Evolutionary conservation across 2,797 vertebrate species (phyloP).

Genomic region (Premnoplex brunnescens): DNA sequence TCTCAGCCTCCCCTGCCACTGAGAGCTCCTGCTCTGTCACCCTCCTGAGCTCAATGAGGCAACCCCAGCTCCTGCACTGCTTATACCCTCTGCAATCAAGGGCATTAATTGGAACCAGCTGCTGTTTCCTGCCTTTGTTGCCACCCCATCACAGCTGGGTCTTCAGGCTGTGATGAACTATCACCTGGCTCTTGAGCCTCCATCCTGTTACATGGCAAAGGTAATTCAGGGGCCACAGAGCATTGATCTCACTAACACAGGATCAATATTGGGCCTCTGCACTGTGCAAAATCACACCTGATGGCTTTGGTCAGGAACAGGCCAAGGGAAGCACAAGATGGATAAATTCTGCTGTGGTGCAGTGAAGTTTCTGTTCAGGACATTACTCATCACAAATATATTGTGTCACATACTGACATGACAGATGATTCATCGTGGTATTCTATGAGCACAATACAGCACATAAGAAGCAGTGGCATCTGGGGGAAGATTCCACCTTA

Average conservation of each 20-base stretch:
- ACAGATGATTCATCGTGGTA: neutral
- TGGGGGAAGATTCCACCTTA: neutral
- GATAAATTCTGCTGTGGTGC: neutral
- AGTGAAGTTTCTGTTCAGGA: neutral
- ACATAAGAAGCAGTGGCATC: neutral
- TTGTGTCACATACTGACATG: neutral
- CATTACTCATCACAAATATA: neutral
- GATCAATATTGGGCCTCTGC: neutral
- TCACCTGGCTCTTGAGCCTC: neutral
- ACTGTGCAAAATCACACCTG: neutral
- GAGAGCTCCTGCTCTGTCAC: fast-evolving
- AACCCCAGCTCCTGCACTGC: neutral
- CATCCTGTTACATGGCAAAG: neutral
- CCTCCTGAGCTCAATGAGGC: fast-evolving
- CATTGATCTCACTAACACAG: neutral
- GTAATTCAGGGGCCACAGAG: neutral
- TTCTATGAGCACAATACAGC: neutral
- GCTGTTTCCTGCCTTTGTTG: neutral
- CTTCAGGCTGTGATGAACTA: neutral
- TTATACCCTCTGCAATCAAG: neutral
- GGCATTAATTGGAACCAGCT: neutral
- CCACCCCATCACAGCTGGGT: neutral
- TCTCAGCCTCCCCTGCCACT: fast-evolving
- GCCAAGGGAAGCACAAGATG: neutral
- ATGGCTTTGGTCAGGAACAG: neutral